Evolutionary conservation across 2,888 invertebrate genomes (phyloP), one percentile per base, ranked within the genome.

Genomic region (Habroteleia sp.): DNA sequence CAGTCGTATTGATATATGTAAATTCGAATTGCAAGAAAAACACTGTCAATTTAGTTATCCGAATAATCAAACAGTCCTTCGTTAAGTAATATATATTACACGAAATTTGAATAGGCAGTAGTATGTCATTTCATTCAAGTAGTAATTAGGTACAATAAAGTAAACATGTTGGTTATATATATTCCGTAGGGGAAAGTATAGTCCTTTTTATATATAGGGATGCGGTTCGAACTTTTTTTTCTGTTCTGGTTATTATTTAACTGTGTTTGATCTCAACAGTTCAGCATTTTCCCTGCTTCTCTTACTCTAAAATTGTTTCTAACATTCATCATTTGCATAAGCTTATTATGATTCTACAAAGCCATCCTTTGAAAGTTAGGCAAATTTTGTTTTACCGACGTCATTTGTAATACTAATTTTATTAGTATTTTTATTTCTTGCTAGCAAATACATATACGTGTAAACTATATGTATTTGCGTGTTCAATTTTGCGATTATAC

Each of bases 21-120:
- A 44, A 29, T 41, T 65, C 68, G 31, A 56, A 27, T 42, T 68
- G 68, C 68, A 68, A 68, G 58, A 68, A 41, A n/a, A 42, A 58
- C 23, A 17, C 33, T 68, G 39, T 44, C 35, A 68, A 65, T 14
- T 66, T 68, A 68, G 66, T 58, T 56, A 48, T 56, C 13, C 58
- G 48, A 66, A 66, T 68, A 58, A 58, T 31, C 41, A 7, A 66
- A 33, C 41, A 42, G 33, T 44, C 44, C 56, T 46, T 33, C 56
- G 41, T 58, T 68, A 10, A 56, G n/a, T 17, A 56, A 39, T 46
- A n/a, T n/a, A n/a, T n/a, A 37, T 23, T 29, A 56, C 10, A 39
- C 46, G 39, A 7, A 58, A 48, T 11, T 66, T 58, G 4, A 23
- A 56, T 58, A 68, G 33, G 48, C 37, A 54, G 56, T 66, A 66